Percentiles rank a stretch among this genome's conserved stretches.
Evolutionary conservation across 2,797 vertebrate species (phyloP).

Genomic region (Diplodus puntazzo): DNA sequence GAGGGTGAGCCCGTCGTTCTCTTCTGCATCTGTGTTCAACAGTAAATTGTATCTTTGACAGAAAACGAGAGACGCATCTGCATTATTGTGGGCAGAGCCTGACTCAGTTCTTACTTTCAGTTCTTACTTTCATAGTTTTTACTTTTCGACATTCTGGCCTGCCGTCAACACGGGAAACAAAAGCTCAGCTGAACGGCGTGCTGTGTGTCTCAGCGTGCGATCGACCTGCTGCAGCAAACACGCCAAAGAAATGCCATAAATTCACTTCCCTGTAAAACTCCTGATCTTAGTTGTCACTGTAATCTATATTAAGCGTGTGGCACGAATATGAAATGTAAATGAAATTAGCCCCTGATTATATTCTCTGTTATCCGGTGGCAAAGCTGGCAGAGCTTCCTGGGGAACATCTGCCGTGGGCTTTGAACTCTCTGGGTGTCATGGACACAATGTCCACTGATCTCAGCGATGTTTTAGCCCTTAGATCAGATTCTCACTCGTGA

Average conservation of each 20-base stretch:
- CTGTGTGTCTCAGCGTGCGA: background rate
- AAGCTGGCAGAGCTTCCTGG: constrained; percentile 3
- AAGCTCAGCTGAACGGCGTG: background rate
- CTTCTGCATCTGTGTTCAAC: too few species aligned
- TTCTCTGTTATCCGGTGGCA: constrained; percentile 23
- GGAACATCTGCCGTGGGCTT: constrained; percentile 28
- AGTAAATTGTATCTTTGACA: background rate
- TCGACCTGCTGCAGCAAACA: background rate
- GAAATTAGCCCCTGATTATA: constrained; percentile 39
- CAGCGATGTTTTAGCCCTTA: background rate
- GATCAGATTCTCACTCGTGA: constrained; percentile 3
- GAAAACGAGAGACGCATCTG: background rate
- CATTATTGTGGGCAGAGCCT: background rate
- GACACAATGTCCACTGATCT: constrained; percentile 6
- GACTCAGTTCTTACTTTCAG: background rate
- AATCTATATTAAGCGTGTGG: background rate
- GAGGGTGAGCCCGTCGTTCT: constrained; percentile 88
- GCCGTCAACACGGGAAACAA: background rate
- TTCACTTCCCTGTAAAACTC: background rate
- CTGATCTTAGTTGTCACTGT: background rate
- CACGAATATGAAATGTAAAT: constrained; percentile 1
- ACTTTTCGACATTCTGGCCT: constrained; percentile 9
- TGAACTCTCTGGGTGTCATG: background rate
- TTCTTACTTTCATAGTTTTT: background rate
- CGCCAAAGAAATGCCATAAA: background rate